Percentiles rank a stretch among this genome's conserved stretches.
These are phyloP conservation scores for Theocolax elegans DNA, from an alignment of 1,140 invertebrate genomes.

Conservation along the genomic window DNA sequence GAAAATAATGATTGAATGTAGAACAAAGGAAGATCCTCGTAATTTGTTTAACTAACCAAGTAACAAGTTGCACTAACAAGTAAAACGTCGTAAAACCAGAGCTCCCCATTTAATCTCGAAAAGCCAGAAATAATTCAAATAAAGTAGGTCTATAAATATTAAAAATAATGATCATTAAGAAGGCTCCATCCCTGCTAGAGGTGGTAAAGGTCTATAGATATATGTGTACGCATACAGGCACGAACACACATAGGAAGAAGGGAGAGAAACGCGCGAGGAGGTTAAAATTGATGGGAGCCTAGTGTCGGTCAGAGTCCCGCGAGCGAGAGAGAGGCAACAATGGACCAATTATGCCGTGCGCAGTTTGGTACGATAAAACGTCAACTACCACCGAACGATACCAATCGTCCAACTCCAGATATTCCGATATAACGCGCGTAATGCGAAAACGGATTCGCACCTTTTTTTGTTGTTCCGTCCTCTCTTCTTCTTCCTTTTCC, in stretches of 20 bases:
- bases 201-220: too few species aligned
- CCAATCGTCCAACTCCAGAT: slow-evolving; percentile 45
- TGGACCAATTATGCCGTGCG: slow-evolving; percentile 52
- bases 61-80: too few species aligned
- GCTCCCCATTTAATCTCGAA: too few species aligned
- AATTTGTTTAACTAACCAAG: too few species aligned
- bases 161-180: slow-evolving; percentile 7
- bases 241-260: too few species aligned
- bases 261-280: not conserved
- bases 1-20: too few species aligned
- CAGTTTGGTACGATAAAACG: slow-evolving; percentile 49
- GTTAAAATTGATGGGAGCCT: slow-evolving; percentile 9
- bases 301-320: not conserved
- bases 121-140: not conserved
- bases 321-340: slow-evolving; percentile 43
- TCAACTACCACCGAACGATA: slow-evolving; percentile 48
- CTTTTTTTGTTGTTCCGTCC: too few species aligned
- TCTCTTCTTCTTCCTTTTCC: too few species aligned
- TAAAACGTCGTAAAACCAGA: too few species aligned
- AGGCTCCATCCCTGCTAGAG: not conserved
- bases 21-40: too few species aligned
- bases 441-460: slow-evolving; percentile 18
- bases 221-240: too few species aligned
- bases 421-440: slow-evolving; percentile 47
- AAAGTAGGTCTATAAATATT: slow-evolving; percentile 29